A percentile compares a stretch with the other conserved stretches of the same genome.
Evolutionary conservation across 1,140 invertebrate species (phyloP).

Genomic region (Procambarus virginalis): DNA sequence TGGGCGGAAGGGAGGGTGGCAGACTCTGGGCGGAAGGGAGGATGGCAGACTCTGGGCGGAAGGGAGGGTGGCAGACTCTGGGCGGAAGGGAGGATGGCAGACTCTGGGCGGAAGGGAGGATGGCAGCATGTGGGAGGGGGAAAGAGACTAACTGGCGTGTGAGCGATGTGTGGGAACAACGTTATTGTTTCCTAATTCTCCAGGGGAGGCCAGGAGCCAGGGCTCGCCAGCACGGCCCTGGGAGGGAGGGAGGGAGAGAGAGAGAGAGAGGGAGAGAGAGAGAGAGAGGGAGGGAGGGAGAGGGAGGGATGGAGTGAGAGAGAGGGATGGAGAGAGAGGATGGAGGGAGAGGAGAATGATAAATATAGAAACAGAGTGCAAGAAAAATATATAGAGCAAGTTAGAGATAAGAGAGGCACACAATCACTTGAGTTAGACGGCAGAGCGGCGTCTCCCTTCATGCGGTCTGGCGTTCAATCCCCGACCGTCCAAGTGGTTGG

Average conservation of each 20-base stretch:
- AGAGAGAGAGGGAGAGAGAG: constrained; percentile 10
- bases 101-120: not conserved
- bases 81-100: not conserved
- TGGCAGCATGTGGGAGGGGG: too few relatives aligned
- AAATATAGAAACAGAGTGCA: not conserved
- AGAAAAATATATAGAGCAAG: not conserved
- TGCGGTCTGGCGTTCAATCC: too few relatives aligned
- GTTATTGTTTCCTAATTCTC: constrained; percentile 35
- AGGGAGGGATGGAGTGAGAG: not conserved
- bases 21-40: not conserved
- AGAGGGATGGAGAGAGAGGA: not conserved
- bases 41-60: not conserved
- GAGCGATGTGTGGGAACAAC: not conserved
- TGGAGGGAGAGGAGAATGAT: not conserved
- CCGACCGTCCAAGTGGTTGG: too few relatives aligned
- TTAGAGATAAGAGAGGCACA: not conserved
- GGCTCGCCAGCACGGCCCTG: not conserved
- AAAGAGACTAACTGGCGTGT: not conserved
- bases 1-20: not conserved
- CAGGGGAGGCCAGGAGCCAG: not conserved
- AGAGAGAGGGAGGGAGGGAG: constrained; percentile 8
- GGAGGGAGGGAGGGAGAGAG: not conserved
- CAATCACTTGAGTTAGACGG: too few relatives aligned
- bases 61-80: not conserved
- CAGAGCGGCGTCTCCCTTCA: too few relatives aligned